A percentile compares a stretch with the other conserved stretches of the same genome.
phyloP scores from a whole-genome alignment of 2,113 vertebrate genomes.

The Festucalex cinctus region DNA sequence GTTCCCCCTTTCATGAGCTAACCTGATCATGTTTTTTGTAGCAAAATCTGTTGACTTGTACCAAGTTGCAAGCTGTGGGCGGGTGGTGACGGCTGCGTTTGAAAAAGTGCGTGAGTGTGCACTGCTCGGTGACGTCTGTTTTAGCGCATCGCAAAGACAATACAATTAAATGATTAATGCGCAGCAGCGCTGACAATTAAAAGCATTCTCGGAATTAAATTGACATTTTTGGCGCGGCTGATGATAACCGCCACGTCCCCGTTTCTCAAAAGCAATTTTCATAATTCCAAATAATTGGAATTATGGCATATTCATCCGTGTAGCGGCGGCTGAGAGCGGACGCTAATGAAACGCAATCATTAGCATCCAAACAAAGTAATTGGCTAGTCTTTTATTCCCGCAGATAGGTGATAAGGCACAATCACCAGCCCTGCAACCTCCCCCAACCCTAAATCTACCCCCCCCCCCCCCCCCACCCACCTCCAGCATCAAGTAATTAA shows the following conservation, averaged over 20 bases:
- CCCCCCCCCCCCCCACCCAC: constrained; percentile 82
- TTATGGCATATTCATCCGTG: constrained; percentile 99
- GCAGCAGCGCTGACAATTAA: constrained; percentile 77
- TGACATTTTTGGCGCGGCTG: constrained; percentile 99
- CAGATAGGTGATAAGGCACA: constrained; percentile 99
- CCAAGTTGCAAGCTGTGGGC: too few species aligned
- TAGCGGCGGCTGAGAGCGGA: constrained; percentile 96
- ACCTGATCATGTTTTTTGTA: not conserved
- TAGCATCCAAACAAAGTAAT: constrained; percentile 99
- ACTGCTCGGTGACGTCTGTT: constrained; percentile 49
- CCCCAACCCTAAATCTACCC: constrained; percentile 81
- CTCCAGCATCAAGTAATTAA: constrained; percentile 91
- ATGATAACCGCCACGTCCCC: constrained; percentile 92
- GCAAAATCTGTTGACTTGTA: too few species aligned
- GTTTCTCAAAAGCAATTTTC: constrained; percentile 96
- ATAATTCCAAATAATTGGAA: constrained; percentile 99
- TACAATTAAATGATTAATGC: constrained; percentile 99
- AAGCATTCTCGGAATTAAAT: constrained; percentile 92
- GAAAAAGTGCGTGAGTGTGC: constrained; percentile 71
- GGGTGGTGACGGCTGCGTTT: constrained; percentile 14
- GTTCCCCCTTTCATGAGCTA: not conserved
- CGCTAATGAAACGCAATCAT: constrained; percentile 99
- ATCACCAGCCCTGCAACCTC: constrained; percentile 81
- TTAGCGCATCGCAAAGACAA: constrained; percentile 84
- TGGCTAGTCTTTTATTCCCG: constrained; percentile 91